These are phyloP conservation scores for Trichonephila clavata DNA, from an alignment of 1,140 invertebrate genomes.

Conservation along the genomic window DNA sequence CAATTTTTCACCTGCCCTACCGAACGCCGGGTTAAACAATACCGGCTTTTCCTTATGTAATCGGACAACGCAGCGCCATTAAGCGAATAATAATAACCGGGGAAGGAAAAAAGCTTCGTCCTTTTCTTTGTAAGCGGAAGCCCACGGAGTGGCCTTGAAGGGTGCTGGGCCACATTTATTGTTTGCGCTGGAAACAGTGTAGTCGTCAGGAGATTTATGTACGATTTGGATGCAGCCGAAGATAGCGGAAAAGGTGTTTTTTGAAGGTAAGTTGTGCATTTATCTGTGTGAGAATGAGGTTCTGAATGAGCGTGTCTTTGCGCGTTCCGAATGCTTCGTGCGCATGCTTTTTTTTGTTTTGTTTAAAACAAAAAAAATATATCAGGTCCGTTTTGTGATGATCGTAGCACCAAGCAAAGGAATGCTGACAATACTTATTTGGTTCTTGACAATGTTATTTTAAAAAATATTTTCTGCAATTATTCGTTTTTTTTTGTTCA, in stretches of 20 bases:
- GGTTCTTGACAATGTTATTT: too few species aligned
- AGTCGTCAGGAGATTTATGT: slow-evolving; percentile 9
- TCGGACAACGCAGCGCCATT: background rate
- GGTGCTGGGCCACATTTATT: background rate
- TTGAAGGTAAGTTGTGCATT: background rate
- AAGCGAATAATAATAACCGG: too few species aligned
- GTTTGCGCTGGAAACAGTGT: background rate
- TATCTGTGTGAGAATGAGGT: background rate
- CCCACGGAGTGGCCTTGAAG: background rate
- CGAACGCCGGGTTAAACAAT: background rate
- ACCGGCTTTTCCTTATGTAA: slow-evolving; percentile 15
- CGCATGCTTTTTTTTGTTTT: too few species aligned
- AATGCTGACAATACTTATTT: too few species aligned
- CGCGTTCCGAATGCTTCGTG: too few species aligned
- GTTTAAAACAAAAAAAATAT: too few species aligned
- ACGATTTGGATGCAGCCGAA: background rate
- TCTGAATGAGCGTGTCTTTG: background rate
- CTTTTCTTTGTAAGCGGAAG: slow-evolving; percentile 37
- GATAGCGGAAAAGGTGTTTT: background rate
- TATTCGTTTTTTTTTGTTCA: too few species aligned
- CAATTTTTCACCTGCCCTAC: background rate
- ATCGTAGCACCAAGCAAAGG: too few species aligned
- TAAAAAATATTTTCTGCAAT: too few species aligned
- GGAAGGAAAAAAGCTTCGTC: background rate
- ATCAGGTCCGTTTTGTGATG: too few species aligned